Evolutionary conservation across 2,888 invertebrate species (phyloP), one percentile per base, ranked within the genome.

Genomic region (Drosophila multiciliata): DNA sequence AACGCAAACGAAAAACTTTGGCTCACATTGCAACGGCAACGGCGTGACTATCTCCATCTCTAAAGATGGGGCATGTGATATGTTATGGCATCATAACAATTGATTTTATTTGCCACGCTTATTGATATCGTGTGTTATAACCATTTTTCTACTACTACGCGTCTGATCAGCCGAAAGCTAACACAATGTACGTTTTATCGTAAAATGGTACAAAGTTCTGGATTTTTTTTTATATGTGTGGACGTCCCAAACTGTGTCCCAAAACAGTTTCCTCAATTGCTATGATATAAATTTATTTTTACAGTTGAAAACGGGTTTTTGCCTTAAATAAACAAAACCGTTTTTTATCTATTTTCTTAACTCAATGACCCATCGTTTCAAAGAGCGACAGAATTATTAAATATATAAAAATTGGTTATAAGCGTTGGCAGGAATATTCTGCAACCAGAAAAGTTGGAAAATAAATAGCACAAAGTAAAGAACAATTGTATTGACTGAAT

Each of bases 71-170:
- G 74, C 64, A 38, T 55, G 72, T 78, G 89, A 88, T 83, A 75
- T 84, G 89, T 88, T 88, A 84, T 82, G 76, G 87, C 87, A 74
- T 87, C 89, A 82, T 89, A 86, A 89, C 89, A 86, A 89, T 89
- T 89, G 82, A 86, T 89, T 89, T 86, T 87, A 86, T 89, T 86
- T 73, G 71, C 63, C 62, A 50, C 70, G 75, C 77, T 89, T 89
- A 86, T 86, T 89, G 85, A 89, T 86, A 89, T 86, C 82, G 73
- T 73, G 75, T 75, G 83, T 73, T 73, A 78, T 75, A 73, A 66
- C 32, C 42, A 69, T 85, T 85, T 82, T 64, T 80, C 69, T 69
- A 52, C 55, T 15, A 29, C 7, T n/a, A 26, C 38, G 26, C 55
- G 52, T 61, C n/a, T 52, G 66, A 75, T 75, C 76, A 65, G 54